These are phyloP conservation scores for Hiodon alosoides DNA, from an alignment of 2,113 vertebrate genomes.

Conservation along the genomic window DNA sequence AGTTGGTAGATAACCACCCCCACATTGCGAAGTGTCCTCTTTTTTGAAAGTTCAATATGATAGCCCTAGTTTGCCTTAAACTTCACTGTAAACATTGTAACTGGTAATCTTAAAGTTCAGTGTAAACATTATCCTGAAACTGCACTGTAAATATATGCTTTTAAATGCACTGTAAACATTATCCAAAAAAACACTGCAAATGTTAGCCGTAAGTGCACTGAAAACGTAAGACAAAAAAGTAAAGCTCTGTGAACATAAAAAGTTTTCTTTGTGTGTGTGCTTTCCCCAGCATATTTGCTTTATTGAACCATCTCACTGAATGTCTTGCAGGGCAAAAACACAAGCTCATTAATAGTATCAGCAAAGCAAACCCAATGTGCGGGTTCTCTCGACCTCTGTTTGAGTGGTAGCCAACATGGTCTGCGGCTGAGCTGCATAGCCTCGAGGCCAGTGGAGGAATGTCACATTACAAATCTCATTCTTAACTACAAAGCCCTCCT, in stretches of 20 bases:
- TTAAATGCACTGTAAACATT: too few relatives aligned
- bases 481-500: conserved; percentile 32
- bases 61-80: too few relatives aligned
- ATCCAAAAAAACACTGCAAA: too few relatives aligned
- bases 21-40: too few relatives aligned
- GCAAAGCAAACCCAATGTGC: not conserved
- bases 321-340: not conserved
- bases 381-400: too few relatives aligned
- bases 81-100: too few relatives aligned
- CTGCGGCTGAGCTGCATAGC: not conserved
- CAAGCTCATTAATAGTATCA: not conserved
- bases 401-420: too few relatives aligned
- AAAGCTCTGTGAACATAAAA: not conserved
- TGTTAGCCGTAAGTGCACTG: not conserved
- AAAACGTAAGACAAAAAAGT: not conserved
- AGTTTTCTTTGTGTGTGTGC: not conserved
- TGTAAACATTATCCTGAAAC: too few relatives aligned
- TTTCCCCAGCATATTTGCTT: not conserved
- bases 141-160: too few relatives aligned
- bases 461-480: conserved; percentile 8
- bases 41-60: too few relatives aligned
- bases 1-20: too few relatives aligned
- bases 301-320: conserved; percentile 1
- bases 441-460: not conserved
- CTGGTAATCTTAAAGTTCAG: too few relatives aligned